Conservation (phyloP, 2,888 invertebrate genomes). For the Shargacucullia verbasci region DNA sequence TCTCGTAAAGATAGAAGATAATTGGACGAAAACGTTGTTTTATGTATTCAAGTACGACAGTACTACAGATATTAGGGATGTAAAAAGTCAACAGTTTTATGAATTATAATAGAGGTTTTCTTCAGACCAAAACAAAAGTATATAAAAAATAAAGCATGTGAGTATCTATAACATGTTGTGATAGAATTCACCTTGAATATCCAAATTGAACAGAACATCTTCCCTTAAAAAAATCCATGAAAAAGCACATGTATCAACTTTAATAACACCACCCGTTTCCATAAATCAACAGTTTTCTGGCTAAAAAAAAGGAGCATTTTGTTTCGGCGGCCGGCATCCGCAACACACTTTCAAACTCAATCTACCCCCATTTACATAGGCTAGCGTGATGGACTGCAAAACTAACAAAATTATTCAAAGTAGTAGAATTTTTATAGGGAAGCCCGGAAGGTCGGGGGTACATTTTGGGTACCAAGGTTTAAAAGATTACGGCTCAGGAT, state of each 20-base stretch:
- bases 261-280: conserved; percentile 37
- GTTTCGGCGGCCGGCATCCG: conserved; percentile 36
- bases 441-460: conserved; percentile 59
- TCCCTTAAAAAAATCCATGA: not conserved
- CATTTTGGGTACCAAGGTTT: conserved; percentile 59
- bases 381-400: conserved; percentile 75
- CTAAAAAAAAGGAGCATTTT: conserved; percentile 41
- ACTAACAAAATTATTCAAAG: conserved; percentile 87
- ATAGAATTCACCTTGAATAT: no score
- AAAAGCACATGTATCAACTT: conserved; percentile 26
- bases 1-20: conserved; percentile 35
- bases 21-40: conserved; percentile 37
- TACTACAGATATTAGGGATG: no score
- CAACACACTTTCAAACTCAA: conserved; percentile 69
- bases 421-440: conserved; percentile 74
- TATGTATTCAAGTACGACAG: conserved; percentile 18
- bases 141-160: no score
- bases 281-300: conserved; percentile 45
- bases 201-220: no score
- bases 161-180: no score
- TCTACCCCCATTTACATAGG: conserved; percentile 82
- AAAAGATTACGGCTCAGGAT: conserved; percentile 68
- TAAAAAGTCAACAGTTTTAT: no score
- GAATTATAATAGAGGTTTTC: no score
- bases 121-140: no score